A percentile compares a stretch with the other conserved stretches of the same genome.
phyloP scores from a whole-genome alignment of 2,888 invertebrate genomes.

The Phortica magna region DNA sequence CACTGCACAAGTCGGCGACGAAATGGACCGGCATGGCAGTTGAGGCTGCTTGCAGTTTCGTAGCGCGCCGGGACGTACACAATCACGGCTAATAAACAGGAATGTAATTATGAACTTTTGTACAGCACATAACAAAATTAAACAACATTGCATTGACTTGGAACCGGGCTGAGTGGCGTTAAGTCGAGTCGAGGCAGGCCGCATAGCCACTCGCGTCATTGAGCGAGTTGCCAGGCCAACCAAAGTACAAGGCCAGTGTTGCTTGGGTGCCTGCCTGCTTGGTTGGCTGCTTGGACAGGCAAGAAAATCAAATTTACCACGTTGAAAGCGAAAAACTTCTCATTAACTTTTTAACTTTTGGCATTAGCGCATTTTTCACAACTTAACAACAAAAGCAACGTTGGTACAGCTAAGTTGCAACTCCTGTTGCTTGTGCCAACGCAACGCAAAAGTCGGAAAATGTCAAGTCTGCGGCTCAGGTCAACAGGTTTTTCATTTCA shows the following conservation, averaged over 20 bases:
- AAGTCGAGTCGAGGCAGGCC: neutral
- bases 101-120: slow-evolving; percentile 74
- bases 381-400: slow-evolving; percentile 19
- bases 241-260: neutral
- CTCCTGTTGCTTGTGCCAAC: slow-evolving; percentile 34
- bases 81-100: slow-evolving; percentile 74
- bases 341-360: slow-evolving; percentile 52
- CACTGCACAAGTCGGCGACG: neutral
- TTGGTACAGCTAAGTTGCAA: neutral
- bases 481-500: slow-evolving; percentile 51
- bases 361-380: slow-evolving; percentile 45
- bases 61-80: slow-evolving; percentile 45
- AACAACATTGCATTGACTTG: slow-evolving; percentile 42
- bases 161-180: neutral
- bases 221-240: neutral
- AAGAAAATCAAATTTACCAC: slow-evolving; percentile 17
- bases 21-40: neutral
- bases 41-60: neutral
- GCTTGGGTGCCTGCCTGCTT: neutral
- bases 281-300: neutral
- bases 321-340: slow-evolving; percentile 38
- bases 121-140: slow-evolving; percentile 59
- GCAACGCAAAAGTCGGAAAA: neutral
- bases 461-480: slow-evolving; percentile 35
- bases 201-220: neutral